Evolutionary conservation across 2,113 vertebrate species (phyloP).

Genomic region (Orientallactaga bullata): DNA sequence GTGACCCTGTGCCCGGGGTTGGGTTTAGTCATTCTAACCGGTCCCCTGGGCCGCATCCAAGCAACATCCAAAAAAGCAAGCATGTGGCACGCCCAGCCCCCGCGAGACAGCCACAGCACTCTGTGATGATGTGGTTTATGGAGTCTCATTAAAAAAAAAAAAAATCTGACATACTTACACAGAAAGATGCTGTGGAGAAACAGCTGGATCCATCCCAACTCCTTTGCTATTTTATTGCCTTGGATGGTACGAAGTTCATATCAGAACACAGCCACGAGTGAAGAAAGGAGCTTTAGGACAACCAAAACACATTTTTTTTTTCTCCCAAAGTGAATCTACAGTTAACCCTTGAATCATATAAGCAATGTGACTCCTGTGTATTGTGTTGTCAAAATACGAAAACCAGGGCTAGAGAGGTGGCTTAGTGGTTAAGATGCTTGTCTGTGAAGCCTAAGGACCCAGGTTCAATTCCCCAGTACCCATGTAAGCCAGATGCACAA

Average conservation of each 20-base stretch:
- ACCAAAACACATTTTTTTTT: neutral
- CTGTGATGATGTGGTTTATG: slow-evolving; percentile 75
- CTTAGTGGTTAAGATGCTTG: no score
- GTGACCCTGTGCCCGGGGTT: slow-evolving; percentile 57
- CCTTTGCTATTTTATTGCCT: slow-evolving; percentile 72
- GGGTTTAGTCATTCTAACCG: slow-evolving; percentile 54
- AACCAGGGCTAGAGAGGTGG: neutral
- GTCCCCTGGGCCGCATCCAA: slow-evolving; percentile 27
- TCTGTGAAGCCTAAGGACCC: no score
- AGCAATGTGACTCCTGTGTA: neutral
- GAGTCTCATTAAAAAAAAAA: slow-evolving; percentile 67
- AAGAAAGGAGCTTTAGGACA: slow-evolving; percentile 44
- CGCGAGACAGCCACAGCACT: slow-evolving; percentile 52
- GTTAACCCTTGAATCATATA: slow-evolving; percentile 50
- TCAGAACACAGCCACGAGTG: slow-evolving; percentile 56
- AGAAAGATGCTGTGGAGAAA: slow-evolving; percentile 67
- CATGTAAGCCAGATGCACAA: no score
- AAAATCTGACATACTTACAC: slow-evolving; percentile 71
- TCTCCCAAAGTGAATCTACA: neutral
- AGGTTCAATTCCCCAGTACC: no score
- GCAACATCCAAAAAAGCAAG: slow-evolving; percentile 60
- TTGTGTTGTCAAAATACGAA: slow-evolving; percentile 23
- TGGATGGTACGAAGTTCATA: slow-evolving; percentile 72
- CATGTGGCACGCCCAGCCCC: slow-evolving; percentile 53
- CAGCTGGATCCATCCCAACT: slow-evolving; percentile 64